Base-by-base conservation (phyloP, 2,888 invertebrate genomes). In the Exephanes ischioxanthus region DNA sequence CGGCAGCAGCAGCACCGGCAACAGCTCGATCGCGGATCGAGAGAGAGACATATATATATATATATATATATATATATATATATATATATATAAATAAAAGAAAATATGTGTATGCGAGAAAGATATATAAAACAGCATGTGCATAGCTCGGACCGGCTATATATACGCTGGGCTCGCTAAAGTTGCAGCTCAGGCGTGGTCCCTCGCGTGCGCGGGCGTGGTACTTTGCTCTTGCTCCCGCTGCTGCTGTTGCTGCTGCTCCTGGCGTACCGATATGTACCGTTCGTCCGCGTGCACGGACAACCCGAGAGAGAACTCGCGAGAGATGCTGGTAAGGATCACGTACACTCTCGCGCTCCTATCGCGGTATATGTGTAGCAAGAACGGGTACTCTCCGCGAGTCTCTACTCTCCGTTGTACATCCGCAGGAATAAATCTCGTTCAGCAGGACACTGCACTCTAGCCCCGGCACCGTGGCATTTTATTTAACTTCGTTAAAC, bases 151-250 rank as follows among this genome's bases (percentile, higher is more conserved):
- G 72, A 67, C 45, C 58, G 4, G 33, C 63, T 63, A 26, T 67
- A 51, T 70, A 51, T 70, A 70, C 51, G 63, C 63, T 2, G 30
- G 16, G 16, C 63, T 63, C 41, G 41, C 41, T 67, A 77, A 67
- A 19, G 61, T 14, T 45, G 66, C 76, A 9, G 26, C 45, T 79
- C 79, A 55, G 79, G 83, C 68, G 67, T 70, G 68, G 78, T 81
- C 90, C 90, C 89, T 91, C 90, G 92, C 91, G 91, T 92, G 92
- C 91, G 92, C 91, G 91, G 92, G 92, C 92, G 92, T 92, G 92
- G 92, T 92, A 87, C 86, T 55, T 22, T 48, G 66, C 45, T 66
- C 63, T 75, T 55, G 55, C 71, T 76, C 61, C 61, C 48, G 75
- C 66, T 58, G 79, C 26, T 48, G 79, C 68, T 80, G 84, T 71